Conservation (phyloP, 2,888 invertebrate genomes). For the Pseudococcus longispinus region DNA sequence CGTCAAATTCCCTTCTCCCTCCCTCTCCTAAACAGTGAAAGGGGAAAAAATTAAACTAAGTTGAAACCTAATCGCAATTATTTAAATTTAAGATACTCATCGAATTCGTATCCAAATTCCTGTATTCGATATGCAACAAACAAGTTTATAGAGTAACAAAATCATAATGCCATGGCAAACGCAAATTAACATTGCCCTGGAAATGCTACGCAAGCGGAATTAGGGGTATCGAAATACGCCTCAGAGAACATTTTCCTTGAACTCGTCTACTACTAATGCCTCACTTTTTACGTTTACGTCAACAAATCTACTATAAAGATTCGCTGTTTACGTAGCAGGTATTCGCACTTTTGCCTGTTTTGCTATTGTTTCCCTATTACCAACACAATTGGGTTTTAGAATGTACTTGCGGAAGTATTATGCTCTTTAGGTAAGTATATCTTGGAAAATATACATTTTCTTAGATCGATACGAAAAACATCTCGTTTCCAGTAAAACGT, state of each 20-base stretch:
- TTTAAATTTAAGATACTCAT: neutral
- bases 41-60: neutral
- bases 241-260: slow-evolving; percentile 9
- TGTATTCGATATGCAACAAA: neutral
- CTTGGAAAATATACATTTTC: neutral
- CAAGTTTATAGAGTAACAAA: slow-evolving; percentile 30
- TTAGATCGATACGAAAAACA: neutral
- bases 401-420: neutral
- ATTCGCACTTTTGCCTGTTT: neutral
- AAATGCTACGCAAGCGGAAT: slow-evolving; percentile 26
- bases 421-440: neutral
- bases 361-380: neutral
- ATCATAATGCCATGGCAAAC: slow-evolving; percentile 38
- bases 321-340: neutral
- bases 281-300: neutral
- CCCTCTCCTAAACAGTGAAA: neutral
- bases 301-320: neutral
- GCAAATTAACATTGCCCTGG: slow-evolving; percentile 39
- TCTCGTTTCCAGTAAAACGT: neutral
- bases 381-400: neutral
- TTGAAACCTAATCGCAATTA: neutral
- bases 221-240: slow-evolving; percentile 21
- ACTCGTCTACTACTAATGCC: neutral
- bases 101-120: neutral
- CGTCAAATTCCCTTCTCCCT: neutral